Evolutionary conservation across 1,140 invertebrate genomes (phyloP).

Genomic region (Campoletis sonorensis): DNA sequence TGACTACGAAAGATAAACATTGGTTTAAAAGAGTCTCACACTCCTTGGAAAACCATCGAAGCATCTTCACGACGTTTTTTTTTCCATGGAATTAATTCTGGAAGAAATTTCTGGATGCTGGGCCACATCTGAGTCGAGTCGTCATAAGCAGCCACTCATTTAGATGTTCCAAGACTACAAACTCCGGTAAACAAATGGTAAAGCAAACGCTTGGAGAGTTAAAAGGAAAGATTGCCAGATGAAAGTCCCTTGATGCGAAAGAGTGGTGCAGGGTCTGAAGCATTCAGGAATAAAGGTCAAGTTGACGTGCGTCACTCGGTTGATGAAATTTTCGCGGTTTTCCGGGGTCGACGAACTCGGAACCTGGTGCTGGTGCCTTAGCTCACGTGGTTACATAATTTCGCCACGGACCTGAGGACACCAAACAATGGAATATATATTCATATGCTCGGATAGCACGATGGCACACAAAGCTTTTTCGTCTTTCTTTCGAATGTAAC

Average conservation of each 20-base stretch:
- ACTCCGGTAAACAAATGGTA: background rate
- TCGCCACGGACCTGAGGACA: background rate
- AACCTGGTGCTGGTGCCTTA: background rate
- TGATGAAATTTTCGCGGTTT: slow-evolving; percentile 45
- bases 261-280: background rate
- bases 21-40: background rate
- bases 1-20: background rate
- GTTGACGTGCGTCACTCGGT: background rate
- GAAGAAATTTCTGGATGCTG: no score
- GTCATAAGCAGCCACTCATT: no score
- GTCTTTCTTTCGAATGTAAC: background rate
- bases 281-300: background rate
- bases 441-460: background rate
- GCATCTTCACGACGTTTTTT: background rate
- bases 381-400: slow-evolving; percentile 15
- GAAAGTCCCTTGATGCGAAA: background rate
- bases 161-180: no score
- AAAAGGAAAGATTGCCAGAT: no score
- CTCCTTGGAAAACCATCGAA: background rate
- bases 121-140: no score
- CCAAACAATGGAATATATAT: background rate
- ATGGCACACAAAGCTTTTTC: background rate
- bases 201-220: background rate
- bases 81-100: no score
- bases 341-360: slow-evolving; percentile 47